Conservation (phyloP, 2,888 invertebrate genomes). For the Campopleginae sp. region DNA sequence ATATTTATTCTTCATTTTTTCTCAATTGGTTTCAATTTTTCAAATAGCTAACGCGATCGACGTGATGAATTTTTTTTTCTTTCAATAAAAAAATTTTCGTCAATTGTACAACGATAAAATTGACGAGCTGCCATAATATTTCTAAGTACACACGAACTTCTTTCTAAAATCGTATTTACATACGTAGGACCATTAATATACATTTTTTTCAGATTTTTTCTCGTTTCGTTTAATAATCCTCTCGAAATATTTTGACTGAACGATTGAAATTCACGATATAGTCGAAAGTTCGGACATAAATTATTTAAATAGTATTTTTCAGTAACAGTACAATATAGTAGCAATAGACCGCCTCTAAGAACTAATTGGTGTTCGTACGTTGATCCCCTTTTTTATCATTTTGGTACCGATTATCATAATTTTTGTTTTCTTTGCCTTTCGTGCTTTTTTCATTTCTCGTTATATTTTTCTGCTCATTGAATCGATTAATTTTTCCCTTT, state of each 20-base stretch:
- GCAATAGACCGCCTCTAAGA: conserved; percentile 83
- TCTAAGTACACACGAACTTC: conserved; percentile 17
- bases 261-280: conserved; percentile 46
- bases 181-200: conserved; percentile 16
- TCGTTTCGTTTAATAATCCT: conserved; percentile 1
- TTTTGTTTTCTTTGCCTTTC: conserved; percentile 54
- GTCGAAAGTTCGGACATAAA: conserved; percentile 22
- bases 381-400: conserved; percentile 82
- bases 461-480: not conserved
- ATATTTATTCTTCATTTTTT: conserved; percentile 14
- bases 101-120: conserved; percentile 28
- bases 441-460: conserved; percentile 21
- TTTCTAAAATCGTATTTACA: conserved; percentile 35
- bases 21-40: not conserved
- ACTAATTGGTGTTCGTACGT: conserved; percentile 84
- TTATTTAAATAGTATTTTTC: conserved; percentile 67
- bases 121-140: conserved; percentile 36
- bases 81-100: conserved; percentile 21
- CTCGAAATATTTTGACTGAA: conserved; percentile 29
- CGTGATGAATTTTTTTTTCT: not conserved
- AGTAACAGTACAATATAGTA: conserved; percentile 74
- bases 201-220: not conserved
- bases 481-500: not conserved
- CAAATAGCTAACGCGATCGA: conserved; percentile 25
- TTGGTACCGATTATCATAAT: conserved; percentile 81